Evolutionary conservation across 2,888 invertebrate genomes (phyloP).

Genomic region (Odontomyia ornata): DNA sequence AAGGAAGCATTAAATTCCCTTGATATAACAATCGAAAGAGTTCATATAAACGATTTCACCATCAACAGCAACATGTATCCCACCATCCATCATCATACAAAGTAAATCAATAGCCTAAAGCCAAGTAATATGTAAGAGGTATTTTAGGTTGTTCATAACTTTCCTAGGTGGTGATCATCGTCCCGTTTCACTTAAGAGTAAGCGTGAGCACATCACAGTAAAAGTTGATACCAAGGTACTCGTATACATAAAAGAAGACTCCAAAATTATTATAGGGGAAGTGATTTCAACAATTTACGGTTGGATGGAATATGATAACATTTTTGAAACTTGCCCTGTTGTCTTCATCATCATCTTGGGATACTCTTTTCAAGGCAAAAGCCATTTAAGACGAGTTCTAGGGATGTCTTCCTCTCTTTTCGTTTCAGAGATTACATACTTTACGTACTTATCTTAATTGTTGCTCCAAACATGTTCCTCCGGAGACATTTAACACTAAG

Average conservation of each 20-base stretch:
- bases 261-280: background rate
- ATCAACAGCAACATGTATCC: no score
- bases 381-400: background rate
- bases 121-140: no score
- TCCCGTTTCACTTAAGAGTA: no score
- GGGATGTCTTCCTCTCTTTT: background rate
- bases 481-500: conserved; percentile 14
- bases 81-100: no score
- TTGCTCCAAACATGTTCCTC: conserved; percentile 19
- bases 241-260: no score
- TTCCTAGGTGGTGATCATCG: background rate
- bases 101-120: no score
- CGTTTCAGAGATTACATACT: background rate
- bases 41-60: no score
- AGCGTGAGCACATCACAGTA: no score
- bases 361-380: background rate
- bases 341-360: background rate
- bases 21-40: no score
- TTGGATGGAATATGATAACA: background rate
- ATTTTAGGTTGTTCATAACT: background rate
- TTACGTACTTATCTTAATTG: conserved; percentile 39
- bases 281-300: conserved; percentile 3
- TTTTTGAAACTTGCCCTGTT: background rate
- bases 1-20: no score
- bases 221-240: no score